Evolutionary conservation across 2,797 vertebrate genomes (phyloP), one percentile per base, ranked within the genome.

Genomic region (Antrozous pallidus): DNA sequence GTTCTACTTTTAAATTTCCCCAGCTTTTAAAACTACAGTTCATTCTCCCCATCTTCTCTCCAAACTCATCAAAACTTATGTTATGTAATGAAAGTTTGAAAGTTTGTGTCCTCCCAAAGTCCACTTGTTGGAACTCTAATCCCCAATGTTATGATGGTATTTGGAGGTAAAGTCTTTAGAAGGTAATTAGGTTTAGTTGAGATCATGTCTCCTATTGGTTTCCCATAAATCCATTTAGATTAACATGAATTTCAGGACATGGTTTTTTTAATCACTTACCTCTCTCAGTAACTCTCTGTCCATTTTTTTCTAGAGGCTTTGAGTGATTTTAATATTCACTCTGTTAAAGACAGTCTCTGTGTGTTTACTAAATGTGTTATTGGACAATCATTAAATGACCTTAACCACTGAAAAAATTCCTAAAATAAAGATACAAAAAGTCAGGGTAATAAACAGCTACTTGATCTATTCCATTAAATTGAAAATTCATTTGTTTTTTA

Each of bases 341-440:
- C 26, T 70, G 2, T 58, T 31, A 74, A 88, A 79, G 18, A n/a
- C 1, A 81, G 6, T 45, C 16, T n/a, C 8, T 82, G 6, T 83
- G 5, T 31, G 20, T 56, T 95, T 79, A 65, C 33, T 63, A 71
- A 58, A 11, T 58, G 16, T 56, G 6, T 9, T 78, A 61, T 18
- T 58, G 33, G 40, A 22, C 11, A 71, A 38, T 45, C 17, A 81
- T 49, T 78, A 78, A 65, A 20, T 12, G 1, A n/a, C 81, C 20
- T 75, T 90, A 81, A 84, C 1, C 36, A 26, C 17, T 77, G 7
- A 13, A 65, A 5, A 82, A 81, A 90, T 58, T 86, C 17, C 38
- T 75, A 40, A 84, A 96, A 47, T 80, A 58, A 93, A 95, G 70
- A 65, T n/a, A 51, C 31, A 70, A 86, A 51, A 88, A 79, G 4